A percentile compares a stretch with the other conserved stretches of the same genome.
phyloP scores from a whole-genome alignment of 2,113 vertebrate species.

The Cyprinus carpio region DNA sequence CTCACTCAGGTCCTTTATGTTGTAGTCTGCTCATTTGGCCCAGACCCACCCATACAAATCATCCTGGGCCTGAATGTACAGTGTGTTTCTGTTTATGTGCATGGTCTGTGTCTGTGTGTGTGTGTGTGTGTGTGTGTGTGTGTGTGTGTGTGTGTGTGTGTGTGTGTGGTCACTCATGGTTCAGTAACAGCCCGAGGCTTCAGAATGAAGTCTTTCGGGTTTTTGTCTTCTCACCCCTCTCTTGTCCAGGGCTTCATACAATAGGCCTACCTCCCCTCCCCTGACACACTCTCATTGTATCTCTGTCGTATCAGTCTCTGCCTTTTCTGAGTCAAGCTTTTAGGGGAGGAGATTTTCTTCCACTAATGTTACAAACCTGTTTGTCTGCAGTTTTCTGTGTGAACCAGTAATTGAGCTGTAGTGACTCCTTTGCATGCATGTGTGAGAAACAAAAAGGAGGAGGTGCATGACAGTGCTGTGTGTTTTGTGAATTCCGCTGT shows the following conservation, averaged over 20 bases:
- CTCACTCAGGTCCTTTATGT: background rate
- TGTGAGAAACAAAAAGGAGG: no score
- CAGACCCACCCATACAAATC: conserved; percentile 1
- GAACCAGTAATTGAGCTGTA: conserved; percentile 33
- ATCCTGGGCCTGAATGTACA: background rate
- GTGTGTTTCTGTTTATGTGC: no score
- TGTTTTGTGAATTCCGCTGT: conserved; percentile 23
- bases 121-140: no score
- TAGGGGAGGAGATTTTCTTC: background rate
- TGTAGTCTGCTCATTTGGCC: background rate
- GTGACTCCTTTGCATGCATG: background rate
- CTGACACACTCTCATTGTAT: conserved; percentile 28
- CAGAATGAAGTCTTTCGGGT: conserved; percentile 48
- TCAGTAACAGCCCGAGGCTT: conserved; percentile 17
- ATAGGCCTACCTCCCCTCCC: background rate
- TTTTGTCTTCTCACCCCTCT: background rate
- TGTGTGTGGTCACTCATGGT: background rate
- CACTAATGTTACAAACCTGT: conserved; percentile 36
- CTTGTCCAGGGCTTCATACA: background rate
- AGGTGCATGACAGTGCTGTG: background rate
- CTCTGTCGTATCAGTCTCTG: no score
- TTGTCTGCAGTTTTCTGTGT: conserved; percentile 28
- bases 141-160: no score
- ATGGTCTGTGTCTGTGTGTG: no score
- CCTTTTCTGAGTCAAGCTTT: background rate